A percentile compares a stretch with the other conserved stretches of the same genome.
Evolutionary conservation across 2,888 invertebrate species (phyloP).

Genomic region (Ophion obscuratus): DNA sequence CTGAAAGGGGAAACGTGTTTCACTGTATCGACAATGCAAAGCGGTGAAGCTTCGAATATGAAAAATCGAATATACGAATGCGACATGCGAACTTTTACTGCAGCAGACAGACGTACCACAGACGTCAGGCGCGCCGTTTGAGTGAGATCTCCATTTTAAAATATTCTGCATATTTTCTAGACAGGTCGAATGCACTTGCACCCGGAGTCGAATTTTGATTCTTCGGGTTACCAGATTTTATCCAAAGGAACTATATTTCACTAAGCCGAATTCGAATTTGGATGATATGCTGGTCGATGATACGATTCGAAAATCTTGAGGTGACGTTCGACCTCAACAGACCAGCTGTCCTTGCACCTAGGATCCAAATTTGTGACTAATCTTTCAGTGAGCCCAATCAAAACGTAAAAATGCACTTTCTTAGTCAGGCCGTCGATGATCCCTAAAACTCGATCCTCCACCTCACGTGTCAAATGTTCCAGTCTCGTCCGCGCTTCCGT

Average conservation of each 20-base stretch:
- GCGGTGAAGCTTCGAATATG: background rate
- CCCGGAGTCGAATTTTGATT: background rate
- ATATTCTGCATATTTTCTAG: slow-evolving; percentile 1
- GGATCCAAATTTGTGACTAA: background rate
- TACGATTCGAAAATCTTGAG: background rate
- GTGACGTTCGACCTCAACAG: background rate
- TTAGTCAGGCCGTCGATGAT: background rate
- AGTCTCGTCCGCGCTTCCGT: background rate
- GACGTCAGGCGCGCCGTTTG: background rate
- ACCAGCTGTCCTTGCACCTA: background rate
- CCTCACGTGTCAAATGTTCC: background rate
- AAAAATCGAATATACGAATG: background rate
- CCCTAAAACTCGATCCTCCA: background rate
- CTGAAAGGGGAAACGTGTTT: background rate
- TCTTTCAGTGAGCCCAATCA: background rate
- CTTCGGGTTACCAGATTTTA: background rate
- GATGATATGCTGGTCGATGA: background rate
- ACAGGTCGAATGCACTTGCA: background rate
- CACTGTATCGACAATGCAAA: background rate
- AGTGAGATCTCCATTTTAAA: background rate
- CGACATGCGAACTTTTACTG: background rate
- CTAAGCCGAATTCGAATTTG: background rate
- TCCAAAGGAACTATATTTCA: background rate
- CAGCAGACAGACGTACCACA: background rate
- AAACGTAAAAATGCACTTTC: background rate